Conservation (phyloP, 1,140 invertebrate species). For the Nylanderia fulva region DNA sequence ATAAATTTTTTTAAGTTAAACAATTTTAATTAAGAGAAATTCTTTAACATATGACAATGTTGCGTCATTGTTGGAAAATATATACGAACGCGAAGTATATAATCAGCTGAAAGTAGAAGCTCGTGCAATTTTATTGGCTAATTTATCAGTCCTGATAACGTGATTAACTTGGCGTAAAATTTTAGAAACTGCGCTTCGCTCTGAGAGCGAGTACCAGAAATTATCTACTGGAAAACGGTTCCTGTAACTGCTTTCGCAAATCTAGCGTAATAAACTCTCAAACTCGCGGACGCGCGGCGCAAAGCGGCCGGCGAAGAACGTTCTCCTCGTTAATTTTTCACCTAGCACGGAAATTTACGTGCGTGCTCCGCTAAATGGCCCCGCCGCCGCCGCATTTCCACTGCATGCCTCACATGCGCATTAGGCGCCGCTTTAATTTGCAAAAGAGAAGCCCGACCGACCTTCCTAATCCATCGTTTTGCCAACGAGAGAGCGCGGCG, state of each 20-base stretch:
- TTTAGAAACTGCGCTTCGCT: not conserved
- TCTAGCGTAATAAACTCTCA: conserved; percentile 42
- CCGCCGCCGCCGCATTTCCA: not conserved
- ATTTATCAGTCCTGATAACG: conserved; percentile 8
- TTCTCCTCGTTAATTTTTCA: conserved; percentile 44
- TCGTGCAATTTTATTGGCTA: conserved; percentile 2
- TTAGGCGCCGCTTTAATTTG: conserved; percentile 16
- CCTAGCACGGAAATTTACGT: conserved; percentile 17
- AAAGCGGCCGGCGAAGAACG: conserved; percentile 13
- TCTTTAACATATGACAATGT: not conserved
- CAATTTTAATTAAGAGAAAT: not conserved
- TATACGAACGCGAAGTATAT: not conserved
- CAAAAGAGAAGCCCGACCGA: not conserved
- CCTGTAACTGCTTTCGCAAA: conserved; percentile 14
- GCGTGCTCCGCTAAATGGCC: conserved; percentile 22
- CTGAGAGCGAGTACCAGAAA: not conserved
- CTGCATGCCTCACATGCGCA: not conserved
- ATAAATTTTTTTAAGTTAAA: not conserved
- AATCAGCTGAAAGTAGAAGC: not conserved
- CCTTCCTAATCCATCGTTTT: not conserved
- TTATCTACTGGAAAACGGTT: not conserved
- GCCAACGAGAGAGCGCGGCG: not conserved
- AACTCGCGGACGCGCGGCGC: conserved; percentile 3
- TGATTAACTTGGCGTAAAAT: conserved; percentile 14
- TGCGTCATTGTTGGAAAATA: not conserved